Evolutionary conservation across 2,797 vertebrate genomes (phyloP), one percentile per base, ranked within the genome.

Genomic region (Onychomys torridus): DNA sequence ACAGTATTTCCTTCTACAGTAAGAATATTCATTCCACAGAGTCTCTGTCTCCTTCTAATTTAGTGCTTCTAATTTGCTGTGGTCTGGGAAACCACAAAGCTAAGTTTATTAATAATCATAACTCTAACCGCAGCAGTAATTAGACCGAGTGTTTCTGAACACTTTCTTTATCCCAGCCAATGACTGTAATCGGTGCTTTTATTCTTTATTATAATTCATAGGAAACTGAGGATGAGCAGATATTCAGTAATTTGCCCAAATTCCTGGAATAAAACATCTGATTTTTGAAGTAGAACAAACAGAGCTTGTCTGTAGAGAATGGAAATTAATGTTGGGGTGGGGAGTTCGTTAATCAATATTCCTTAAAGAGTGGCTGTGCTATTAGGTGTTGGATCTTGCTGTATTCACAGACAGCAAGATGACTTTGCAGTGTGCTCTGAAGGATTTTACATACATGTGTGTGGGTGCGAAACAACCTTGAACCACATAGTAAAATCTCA

Each of bases 21-120:
- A 43, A 95, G 63, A 57, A 12, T 90, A 67, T 43, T 90, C 19
- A 92, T 90, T 79, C 46, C 29, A 27, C 29, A 11, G n/a, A 34
- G 12, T 69, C 73, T 89, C 61, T 86, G 34, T 69, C 4, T 84
- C 59, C 63, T 95, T 91, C 57, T 91, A 83, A 95, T 93, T 93
- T 94, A 93, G n/a, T 82, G n/a, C 11, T 77, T 91, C 61, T 97
- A 85, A 89, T 96, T 95, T 96, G 25, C 85, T 65, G 14, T 96
- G 73, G 46, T 34, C n/a, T 95, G 19, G 32, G 43, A 95, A 96
- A 78, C 32, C 59, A 46, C 40, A 49, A 6, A 69, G 43, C 65
- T 90, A 61, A 69, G 6, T 91, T 92, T 88, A 91, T 89, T 91
- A 59, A 46, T 81, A 87, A 85, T 87, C 46, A 71, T 57, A 83